These are phyloP conservation scores for Hydrozoanthus tunicans DNA, from an alignment of 64 coral and sea anemone species.

Conservation along the genomic window DNA sequence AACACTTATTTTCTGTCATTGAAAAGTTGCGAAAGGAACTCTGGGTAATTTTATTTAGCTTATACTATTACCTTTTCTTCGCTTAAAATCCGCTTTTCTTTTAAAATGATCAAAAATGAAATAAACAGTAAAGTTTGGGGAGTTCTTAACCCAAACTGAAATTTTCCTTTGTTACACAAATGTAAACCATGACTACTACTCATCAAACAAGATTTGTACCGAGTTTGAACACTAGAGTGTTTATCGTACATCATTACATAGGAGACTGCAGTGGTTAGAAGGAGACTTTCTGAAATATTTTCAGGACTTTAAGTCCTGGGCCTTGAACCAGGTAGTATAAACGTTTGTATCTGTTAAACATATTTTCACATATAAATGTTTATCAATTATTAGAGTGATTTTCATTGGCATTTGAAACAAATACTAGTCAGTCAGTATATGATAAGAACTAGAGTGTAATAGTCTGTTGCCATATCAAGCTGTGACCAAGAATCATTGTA, in stretches of 20 bases:
- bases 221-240: conserved; percentile 67
- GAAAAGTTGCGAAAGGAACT: neutral
- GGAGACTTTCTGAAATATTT: conserved; percentile 55
- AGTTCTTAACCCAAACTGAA: neutral
- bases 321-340: neutral
- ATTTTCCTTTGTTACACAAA: no score
- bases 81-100: neutral
- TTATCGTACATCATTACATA: conserved; percentile 24
- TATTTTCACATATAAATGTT: no score
- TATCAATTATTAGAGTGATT: no score
- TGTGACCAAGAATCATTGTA: no score
- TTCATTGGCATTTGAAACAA: no score
- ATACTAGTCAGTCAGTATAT: no score
- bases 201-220: neutral
- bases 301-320: conserved; percentile 43
- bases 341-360: no score
- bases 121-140: neutral
- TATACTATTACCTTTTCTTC: neutral
- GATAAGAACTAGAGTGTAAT: no score
- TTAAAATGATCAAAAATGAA: neutral
- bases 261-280: conserved; percentile 41
- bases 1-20: neutral
- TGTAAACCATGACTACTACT: no score
- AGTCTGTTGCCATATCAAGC: no score
- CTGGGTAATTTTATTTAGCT: neutral